A percentile compares a stretch with the other conserved stretches of the same genome.
phyloP scores from a whole-genome alignment of 2,797 vertebrate genomes.

The Molothrus ater region DNA sequence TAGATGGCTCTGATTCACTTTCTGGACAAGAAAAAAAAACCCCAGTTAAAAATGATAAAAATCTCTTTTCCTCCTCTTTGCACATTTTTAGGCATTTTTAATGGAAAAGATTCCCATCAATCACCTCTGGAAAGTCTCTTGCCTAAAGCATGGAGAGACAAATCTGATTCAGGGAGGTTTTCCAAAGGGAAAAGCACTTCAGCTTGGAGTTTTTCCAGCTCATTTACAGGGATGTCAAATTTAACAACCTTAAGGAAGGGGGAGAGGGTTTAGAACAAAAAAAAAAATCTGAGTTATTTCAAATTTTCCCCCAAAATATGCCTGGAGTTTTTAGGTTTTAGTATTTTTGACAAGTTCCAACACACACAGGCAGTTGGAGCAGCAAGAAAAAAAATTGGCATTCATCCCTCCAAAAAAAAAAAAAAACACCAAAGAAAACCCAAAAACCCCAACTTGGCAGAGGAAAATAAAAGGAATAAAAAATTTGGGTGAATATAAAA shows the following conservation, averaged over 20 bases:
- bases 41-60: neutral
- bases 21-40: neutral
- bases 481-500: neutral
- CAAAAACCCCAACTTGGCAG: neutral
- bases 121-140: neutral
- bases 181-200: conserved; percentile 4
- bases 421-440: too few relatives aligned
- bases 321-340: neutral
- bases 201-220: conserved; percentile 48
- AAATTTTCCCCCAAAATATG: neutral
- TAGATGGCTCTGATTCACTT: neutral
- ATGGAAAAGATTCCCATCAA: neutral
- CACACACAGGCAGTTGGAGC: neutral
- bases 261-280: neutral
- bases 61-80: neutral
- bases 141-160: neutral
- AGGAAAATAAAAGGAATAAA: neutral
- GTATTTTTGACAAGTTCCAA: neutral
- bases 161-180: neutral
- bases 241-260: conserved; percentile 44
- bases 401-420: neutral
- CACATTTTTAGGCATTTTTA: neutral
- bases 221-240: conserved; percentile 52
- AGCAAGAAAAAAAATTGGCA: neutral
- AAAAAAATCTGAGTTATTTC: neutral